Conservation (phyloP, 2,797 vertebrate genomes). For the Calcarius lapponicus region DNA sequence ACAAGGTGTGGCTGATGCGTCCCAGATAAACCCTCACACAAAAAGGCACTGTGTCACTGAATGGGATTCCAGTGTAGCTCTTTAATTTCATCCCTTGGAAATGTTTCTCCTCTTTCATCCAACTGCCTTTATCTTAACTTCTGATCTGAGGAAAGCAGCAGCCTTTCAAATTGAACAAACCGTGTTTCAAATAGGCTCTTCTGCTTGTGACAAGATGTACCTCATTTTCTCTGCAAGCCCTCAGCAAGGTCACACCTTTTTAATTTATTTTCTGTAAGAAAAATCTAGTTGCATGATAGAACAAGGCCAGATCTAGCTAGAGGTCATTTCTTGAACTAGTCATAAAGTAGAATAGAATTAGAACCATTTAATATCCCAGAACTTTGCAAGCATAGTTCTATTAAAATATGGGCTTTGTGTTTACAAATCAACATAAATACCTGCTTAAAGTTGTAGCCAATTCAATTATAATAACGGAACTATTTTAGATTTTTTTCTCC, state of each 20-base stretch:
- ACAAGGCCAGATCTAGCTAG: constrained; percentile 89
- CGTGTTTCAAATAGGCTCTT: constrained; percentile 88
- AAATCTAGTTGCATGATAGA: constrained; percentile 82
- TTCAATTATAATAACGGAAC: background rate
- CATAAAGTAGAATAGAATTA: constrained; percentile 85
- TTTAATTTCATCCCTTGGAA: constrained; percentile 88
- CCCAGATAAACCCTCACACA: constrained; percentile 74
- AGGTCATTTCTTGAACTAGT: constrained; percentile 90
- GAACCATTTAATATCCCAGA: constrained; percentile 69
- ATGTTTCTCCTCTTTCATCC: constrained; percentile 80
- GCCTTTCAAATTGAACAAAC: constrained; percentile 93
- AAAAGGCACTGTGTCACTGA: constrained; percentile 76
- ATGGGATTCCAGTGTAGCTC: constrained; percentile 86
- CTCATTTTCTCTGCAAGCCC: constrained; percentile 92
- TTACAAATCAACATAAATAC: background rate
- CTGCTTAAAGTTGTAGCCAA: background rate
- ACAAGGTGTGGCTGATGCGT: constrained; percentile 80
- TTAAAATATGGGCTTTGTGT: constrained; percentile 3
- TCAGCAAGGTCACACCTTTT: constrained; percentile 96
- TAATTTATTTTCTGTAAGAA: constrained; percentile 92
- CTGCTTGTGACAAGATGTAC: constrained; percentile 91
- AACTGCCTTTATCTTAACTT: constrained; percentile 82
- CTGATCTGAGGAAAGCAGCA: constrained; percentile 81
- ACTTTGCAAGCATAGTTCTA: constrained; percentile 67
- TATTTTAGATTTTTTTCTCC: background rate